Conservation (phyloP, 2,797 vertebrate species). For the Sphaeramia orbicularis region DNA sequence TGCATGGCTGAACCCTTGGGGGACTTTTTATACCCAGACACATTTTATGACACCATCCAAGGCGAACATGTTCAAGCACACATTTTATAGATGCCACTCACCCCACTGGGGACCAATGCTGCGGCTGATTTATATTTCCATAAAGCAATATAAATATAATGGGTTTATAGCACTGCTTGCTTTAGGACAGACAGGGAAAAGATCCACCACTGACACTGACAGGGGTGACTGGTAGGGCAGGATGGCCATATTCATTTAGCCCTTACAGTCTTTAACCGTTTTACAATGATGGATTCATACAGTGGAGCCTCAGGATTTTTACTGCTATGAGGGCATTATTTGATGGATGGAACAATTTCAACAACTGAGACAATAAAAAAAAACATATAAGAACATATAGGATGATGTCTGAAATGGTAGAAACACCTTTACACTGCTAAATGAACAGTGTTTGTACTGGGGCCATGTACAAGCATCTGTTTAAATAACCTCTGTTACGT, state of each 20-base stretch:
- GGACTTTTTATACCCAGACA: conserved; percentile 37
- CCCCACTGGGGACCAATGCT: conserved; percentile 46
- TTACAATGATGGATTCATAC: conserved; percentile 37
- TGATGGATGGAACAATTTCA: too few species aligned
- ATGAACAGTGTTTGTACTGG: too few species aligned
- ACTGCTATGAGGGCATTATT: neutral
- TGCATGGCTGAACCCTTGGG: conserved; percentile 29
- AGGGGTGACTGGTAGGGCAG: conserved; percentile 14
- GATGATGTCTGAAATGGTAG: too few species aligned
- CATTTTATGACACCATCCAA: conserved; percentile 57
- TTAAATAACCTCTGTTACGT: too few species aligned
- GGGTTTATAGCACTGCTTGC: conserved; percentile 56
- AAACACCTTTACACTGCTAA: too few species aligned
- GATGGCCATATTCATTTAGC: conserved; percentile 8
- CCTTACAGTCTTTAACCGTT: conserved; percentile 27
- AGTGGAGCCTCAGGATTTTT: conserved; percentile 6
- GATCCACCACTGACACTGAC: conserved; percentile 28
- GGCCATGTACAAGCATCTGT: too few species aligned
- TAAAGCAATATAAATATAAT: conserved; percentile 67
- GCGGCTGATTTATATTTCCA: conserved; percentile 71
- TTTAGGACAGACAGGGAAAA: conserved; percentile 49
- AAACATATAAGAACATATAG: too few species aligned
- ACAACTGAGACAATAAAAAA: too few species aligned
- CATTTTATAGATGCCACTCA: conserved; percentile 63
- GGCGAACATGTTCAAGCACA: conserved; percentile 55